Conservation (phyloP, 2,797 vertebrate species). For the Spatula versicolor region DNA sequence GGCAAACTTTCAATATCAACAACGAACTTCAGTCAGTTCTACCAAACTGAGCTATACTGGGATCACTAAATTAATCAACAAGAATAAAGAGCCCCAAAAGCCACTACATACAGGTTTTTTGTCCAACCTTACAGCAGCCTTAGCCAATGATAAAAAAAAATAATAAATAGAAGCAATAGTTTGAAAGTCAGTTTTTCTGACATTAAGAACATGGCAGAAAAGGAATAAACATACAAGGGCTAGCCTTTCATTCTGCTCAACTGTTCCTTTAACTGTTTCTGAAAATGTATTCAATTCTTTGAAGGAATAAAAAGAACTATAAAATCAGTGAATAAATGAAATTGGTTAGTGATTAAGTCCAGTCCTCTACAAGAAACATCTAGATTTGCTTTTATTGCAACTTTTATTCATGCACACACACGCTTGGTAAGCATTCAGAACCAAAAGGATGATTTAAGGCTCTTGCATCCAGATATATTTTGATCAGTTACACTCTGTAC, state of each 20-base stretch:
- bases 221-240: background rate
- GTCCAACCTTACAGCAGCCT: background rate
- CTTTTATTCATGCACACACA: background rate
- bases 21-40: background rate
- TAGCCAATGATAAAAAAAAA: background rate
- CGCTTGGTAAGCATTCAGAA: background rate
- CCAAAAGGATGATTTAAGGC: background rate
- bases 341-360: background rate
- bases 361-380: background rate
- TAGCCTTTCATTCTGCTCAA: background rate
- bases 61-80: background rate
- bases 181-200: background rate
- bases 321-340: background rate
- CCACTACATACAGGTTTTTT: rapidly evolving
- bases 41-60: background rate
- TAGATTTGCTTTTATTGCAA: too few species aligned
- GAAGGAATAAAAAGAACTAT: background rate
- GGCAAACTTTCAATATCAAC: background rate
- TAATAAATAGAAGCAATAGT: background rate
- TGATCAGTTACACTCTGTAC: background rate
- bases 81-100: background rate
- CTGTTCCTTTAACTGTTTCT: background rate
- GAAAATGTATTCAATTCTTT: background rate
- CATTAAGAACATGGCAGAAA: background rate
- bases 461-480: background rate